phyloP scores from a whole-genome alignment of 2,888 invertebrate genomes.

The Chironomus tentans region DNA sequence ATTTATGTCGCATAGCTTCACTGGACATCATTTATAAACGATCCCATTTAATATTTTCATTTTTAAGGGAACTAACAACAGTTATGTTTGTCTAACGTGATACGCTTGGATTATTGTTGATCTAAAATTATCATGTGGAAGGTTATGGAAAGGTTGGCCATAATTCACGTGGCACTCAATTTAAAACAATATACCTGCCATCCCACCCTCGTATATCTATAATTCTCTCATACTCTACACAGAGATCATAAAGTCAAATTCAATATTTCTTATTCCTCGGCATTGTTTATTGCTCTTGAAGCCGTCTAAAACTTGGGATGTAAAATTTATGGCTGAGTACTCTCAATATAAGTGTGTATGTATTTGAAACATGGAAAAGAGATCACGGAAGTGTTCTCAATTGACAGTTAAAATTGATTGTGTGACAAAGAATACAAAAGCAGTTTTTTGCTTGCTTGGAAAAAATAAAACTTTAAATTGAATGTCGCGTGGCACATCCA shows the following conservation, averaged over 20 bases:
- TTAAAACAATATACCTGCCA: not conserved
- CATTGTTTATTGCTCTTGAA: not conserved
- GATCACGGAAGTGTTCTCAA: too few relatives aligned
- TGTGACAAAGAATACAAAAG: too few relatives aligned
- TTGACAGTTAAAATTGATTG: too few relatives aligned
- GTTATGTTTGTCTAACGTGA: not conserved
- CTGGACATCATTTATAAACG: too few relatives aligned
- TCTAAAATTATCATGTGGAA: not conserved
- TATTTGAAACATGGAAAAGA: too few relatives aligned
- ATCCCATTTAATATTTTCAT: not conserved
- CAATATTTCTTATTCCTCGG: not conserved
- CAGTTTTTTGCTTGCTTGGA: too few relatives aligned
- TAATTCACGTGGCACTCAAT: not conserved
- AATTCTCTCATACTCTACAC: not conserved
- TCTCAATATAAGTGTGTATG: too few relatives aligned
- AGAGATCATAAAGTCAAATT: not conserved
- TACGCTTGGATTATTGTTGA: not conserved
- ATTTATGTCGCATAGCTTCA: too few relatives aligned
- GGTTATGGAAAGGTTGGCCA: not conserved
- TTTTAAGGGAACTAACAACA: not conserved
- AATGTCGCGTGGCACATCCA: too few relatives aligned
- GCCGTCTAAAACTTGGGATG: too few relatives aligned
- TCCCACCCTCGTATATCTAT: not conserved
- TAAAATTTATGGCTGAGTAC: too few relatives aligned
- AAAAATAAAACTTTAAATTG: too few relatives aligned